phyloP scores from a whole-genome alignment of 1,140 invertebrate genomes.

The Drosophila navojoa region DNA sequence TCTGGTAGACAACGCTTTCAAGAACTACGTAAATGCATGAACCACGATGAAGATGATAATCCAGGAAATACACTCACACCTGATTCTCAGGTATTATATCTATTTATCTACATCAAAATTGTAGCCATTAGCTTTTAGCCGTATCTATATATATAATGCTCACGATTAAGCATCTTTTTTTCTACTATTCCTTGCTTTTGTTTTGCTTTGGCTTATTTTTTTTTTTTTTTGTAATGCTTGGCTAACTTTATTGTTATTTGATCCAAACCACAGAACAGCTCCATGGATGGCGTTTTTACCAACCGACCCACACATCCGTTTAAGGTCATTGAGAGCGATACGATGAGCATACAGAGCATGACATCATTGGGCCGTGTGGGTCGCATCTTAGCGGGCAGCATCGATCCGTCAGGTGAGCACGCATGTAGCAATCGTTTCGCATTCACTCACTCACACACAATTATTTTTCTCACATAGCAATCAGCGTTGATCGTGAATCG shows the following conservation, averaged over 20 bases:
- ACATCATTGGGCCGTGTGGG: conserved; percentile 92
- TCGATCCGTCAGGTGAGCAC: conserved; percentile 84
- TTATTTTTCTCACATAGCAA: conserved; percentile 48
- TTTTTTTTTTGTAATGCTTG: conserved; percentile 10
- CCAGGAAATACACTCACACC: conserved; percentile 88
- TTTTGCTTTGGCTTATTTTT: conserved; percentile 6
- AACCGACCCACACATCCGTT: conserved; percentile 88
- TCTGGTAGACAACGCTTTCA: conserved; percentile 88
- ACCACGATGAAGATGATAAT: conserved; percentile 91
- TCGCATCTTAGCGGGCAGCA: conserved; percentile 88
- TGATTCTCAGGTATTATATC: conserved; percentile 89
- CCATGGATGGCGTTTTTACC: conserved; percentile 86
- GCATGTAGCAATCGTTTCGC: conserved; percentile 32
- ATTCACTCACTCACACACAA: conserved; percentile 1
- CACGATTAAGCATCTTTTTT: conserved; percentile 12
- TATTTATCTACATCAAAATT: conserved; percentile 22
- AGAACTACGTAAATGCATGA: conserved; percentile 92
- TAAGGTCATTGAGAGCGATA: conserved; percentile 92
- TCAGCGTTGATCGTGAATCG: conserved; percentile 80
- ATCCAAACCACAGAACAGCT: conserved; percentile 77
- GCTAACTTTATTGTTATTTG: conserved; percentile 39
- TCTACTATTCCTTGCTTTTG: background rate
- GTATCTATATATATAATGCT: conserved; percentile 14
- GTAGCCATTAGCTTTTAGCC: conserved; percentile 29
- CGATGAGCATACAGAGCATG: conserved; percentile 93